phyloP scores from a whole-genome alignment of 2,113 vertebrate species.

The Morone chrysops region DNA sequence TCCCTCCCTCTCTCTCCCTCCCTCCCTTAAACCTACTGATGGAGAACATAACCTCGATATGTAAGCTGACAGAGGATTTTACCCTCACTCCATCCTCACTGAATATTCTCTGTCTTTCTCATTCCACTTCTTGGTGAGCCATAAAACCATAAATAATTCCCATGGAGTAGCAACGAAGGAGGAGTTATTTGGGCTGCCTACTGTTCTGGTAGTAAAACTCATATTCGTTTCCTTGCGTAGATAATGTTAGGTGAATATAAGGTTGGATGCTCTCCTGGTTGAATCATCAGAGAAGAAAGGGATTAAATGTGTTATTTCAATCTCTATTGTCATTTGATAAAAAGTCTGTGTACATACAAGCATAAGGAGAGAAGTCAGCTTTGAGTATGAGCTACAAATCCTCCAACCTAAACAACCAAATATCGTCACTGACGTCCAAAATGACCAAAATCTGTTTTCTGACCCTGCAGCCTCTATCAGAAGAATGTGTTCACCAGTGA shows the following conservation, averaged over 20 bases:
- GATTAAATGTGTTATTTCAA: neutral
- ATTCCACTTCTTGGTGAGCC: constrained; percentile 44
- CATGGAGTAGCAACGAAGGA: constrained; percentile 15
- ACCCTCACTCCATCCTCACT: constrained; percentile 45
- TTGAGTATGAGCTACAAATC: neutral
- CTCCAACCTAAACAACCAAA: neutral
- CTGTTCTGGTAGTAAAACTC: constrained; percentile 17
- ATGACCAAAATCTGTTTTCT: neutral
- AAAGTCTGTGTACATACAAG: neutral
- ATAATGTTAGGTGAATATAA: neutral
- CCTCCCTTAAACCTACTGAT: constrained; percentile 70
- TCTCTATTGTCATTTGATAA: neutral
- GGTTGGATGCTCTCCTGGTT: neutral
- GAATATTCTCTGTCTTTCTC: constrained; percentile 28
- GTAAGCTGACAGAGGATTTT: constrained; percentile 60
- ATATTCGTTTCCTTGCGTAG: constrained; percentile 19
- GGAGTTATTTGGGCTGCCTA: constrained; percentile 10
- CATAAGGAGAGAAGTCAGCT: neutral
- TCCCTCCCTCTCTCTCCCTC: constrained; percentile 19
- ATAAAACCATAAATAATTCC: constrained; percentile 54
- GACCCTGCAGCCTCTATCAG: neutral
- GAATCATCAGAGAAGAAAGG: constrained; percentile 3
- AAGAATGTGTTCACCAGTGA: neutral
- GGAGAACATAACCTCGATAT: constrained; percentile 70
- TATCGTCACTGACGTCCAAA: neutral